Percentiles rank a stretch among this genome's conserved stretches.
These are phyloP conservation scores for Cylindroiulus punctatus DNA, from an alignment of 2,888 invertebrate species.

Conservation along the genomic window DNA sequence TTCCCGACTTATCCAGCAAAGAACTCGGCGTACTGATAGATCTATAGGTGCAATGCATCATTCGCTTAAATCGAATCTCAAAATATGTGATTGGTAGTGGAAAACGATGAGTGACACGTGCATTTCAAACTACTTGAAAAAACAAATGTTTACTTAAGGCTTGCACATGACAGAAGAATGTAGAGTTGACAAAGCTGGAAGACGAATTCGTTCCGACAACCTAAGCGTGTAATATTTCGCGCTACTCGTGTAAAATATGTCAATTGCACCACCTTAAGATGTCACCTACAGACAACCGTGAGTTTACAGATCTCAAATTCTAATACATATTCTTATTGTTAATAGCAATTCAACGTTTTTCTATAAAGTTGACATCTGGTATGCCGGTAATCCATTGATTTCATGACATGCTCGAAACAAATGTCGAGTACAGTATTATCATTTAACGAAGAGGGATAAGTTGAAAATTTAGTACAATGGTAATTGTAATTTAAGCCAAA, in stretches of 20 bases:
- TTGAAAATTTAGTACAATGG: too few species aligned
- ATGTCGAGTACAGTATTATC: too few species aligned
- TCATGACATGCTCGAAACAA: too few species aligned
- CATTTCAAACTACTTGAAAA: slow-evolving; percentile 17
- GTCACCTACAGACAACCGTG: background rate
- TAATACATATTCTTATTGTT: background rate
- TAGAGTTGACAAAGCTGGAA: background rate
- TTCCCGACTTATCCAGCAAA: background rate
- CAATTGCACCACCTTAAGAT: background rate
- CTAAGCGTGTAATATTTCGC: background rate
- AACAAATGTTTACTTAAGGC: slow-evolving; percentile 12
- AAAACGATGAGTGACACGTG: slow-evolving; percentile 20
- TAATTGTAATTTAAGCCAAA: too few species aligned
- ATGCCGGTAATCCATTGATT: too few species aligned
- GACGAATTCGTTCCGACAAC: background rate
- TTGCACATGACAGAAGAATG: slow-evolving; percentile 25
- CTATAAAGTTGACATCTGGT: background rate
- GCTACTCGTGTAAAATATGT: background rate
- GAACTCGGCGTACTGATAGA: background rate
- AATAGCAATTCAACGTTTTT: background rate
- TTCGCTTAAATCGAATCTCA: background rate
- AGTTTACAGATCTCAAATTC: too few species aligned
- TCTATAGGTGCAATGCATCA: background rate
- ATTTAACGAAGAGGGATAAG: too few species aligned
- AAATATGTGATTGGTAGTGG: slow-evolving; percentile 6